A percentile compares a stretch with the other conserved stretches of the same genome.
Evolutionary conservation across 2,888 invertebrate species (phyloP).

Genomic region (Ferdinandea cuprea): DNA sequence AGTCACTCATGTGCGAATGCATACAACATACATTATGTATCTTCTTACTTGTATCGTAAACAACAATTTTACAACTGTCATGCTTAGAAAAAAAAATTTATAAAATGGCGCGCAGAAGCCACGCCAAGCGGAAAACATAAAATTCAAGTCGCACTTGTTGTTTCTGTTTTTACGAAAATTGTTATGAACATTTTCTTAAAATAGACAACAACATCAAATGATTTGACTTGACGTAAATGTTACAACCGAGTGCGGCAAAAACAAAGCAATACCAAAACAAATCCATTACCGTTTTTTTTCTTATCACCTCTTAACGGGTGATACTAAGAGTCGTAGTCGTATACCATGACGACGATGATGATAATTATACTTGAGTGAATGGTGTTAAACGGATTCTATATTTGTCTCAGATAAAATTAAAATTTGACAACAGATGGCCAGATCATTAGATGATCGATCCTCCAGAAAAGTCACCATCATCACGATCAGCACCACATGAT

Average conservation of each 20-base stretch:
- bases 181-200: slow-evolving; percentile 38
- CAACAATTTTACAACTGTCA: slow-evolving; percentile 17
- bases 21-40: slow-evolving; percentile 31
- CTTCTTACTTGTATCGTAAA: slow-evolving; percentile 2
- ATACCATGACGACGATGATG: too few relatives aligned
- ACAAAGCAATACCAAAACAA: not conserved
- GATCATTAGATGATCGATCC: too few relatives aligned
- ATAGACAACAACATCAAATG: slow-evolving; percentile 44
- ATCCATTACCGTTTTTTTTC: not conserved
- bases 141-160: slow-evolving; percentile 23
- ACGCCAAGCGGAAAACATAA: not conserved
- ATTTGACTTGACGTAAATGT: slow-evolving; percentile 55
- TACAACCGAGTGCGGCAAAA: slow-evolving; percentile 36
- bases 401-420: too few relatives aligned
- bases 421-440: too few relatives aligned
- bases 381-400: not conserved
- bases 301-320: not conserved
- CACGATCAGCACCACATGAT: too few relatives aligned
- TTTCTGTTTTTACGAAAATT: not conserved
- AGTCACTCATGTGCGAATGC: slow-evolving; percentile 35
- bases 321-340: too few relatives aligned
- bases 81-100: not conserved
- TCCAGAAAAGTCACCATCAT: too few relatives aligned
- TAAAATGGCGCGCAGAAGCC: not conserved
- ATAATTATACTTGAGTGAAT: not conserved